Conservation (phyloP, 2,888 invertebrate species). For the Pandemis corylana region DNA sequence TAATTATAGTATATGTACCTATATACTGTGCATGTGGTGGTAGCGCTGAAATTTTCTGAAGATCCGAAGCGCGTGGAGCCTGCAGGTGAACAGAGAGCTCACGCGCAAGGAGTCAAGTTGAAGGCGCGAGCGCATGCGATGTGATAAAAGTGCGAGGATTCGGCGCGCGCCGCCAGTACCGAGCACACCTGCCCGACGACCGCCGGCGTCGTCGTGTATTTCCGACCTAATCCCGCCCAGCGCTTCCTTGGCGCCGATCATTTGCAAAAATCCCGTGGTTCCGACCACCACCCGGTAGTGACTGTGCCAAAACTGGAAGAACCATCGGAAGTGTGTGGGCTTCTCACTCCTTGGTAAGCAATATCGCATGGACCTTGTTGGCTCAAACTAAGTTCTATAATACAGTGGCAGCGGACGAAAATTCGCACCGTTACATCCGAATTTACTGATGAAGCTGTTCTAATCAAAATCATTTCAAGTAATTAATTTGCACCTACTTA, state of each 20-base stretch:
- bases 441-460: not conserved
- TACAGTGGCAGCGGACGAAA: not conserved
- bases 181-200: conserved; percentile 65
- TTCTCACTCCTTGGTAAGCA: not conserved
- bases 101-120: conserved; percentile 71
- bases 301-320: conserved; percentile 68
- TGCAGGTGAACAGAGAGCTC: conserved; percentile 12
- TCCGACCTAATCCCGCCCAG: conserved; percentile 45
- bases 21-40: not conserved
- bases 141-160: conserved; percentile 76
- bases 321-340: conserved; percentile 50
- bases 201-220: conserved; percentile 66
- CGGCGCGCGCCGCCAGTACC: conserved; percentile 79
- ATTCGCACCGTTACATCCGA: not conserved
- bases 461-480: not conserved
- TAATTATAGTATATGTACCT: not conserved
- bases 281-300: conserved; percentile 62
- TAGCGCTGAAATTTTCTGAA: conserved; percentile 9
- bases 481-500: too few species aligned
- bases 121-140: conserved; percentile 74
- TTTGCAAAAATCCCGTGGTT: conserved; percentile 24
- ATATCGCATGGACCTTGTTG: not conserved
- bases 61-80: conserved; percentile 1
- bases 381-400: not conserved
- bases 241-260: conserved; percentile 16